Evolutionary conservation across 2,113 vertebrate genomes (phyloP), one percentile per base, ranked within the genome.

Genomic region (Microcebus ravelobensis): DNA sequence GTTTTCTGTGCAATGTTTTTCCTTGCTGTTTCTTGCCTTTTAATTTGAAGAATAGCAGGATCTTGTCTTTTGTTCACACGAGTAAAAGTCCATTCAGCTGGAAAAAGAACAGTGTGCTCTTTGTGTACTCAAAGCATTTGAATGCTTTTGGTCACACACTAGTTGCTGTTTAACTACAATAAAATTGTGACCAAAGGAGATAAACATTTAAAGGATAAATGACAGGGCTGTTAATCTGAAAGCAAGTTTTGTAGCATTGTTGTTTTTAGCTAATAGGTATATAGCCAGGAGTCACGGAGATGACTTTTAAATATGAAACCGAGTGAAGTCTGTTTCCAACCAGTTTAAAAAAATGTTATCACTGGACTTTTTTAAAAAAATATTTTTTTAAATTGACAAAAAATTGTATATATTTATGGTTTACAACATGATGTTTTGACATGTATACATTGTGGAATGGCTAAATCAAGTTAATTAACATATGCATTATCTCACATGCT

Each of bases 81-180:
- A 95, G 87, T 93, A 52, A 91, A 91, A 88, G 79, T 97, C 93
- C 96, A 63, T 91, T 95, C 97, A 98, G 97, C 96, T 82, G 97
- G 83, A 97, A 98, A 93, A 45, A 52, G 98, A 98, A 98, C 97
- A 96, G 95, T 97, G 65, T 85, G 21, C 90, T 97, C 88, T 95
- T 92, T 98, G 97, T 73, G 91, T 80, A 34, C 92, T 83, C 74
- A 4, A 77, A 27, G 80, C 61, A n/a, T 96, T 90, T 95, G 94
- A 96, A 79, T 95, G 91, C 55, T 86, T 95, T 73, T 88, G 34
- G 97, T 98, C 96, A 95, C 98, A 96, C 97, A 87, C 91, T 97
- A 71, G 91, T 98, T 97, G 93, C 77, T 97, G 63, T 97, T 98
- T 98, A 98, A 98, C 97, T 91, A 94, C 95, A 96, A 97, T 98